phyloP scores from a whole-genome alignment of 1,140 invertebrate species.

The Panagrolaimus sp. region DNA sequence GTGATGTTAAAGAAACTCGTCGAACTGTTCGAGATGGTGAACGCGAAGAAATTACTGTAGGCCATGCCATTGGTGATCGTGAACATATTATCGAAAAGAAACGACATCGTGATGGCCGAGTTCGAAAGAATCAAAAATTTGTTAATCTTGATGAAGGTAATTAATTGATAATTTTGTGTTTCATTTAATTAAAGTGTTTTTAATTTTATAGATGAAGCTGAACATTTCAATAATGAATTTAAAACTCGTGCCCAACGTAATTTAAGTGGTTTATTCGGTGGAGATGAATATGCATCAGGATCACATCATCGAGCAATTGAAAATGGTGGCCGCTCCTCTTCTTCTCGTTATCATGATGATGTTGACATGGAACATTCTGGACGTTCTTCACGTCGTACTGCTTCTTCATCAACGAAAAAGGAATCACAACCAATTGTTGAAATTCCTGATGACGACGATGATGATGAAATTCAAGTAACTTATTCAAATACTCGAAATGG shows the following conservation, averaged over 20 bases:
- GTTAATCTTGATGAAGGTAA: slow-evolving; percentile 49
- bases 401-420: background rate
- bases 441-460: slow-evolving; percentile 39
- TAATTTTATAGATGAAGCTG: slow-evolving; percentile 52
- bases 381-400: background rate
- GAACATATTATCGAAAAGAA: slow-evolving; percentile 55
- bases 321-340: too few species aligned
- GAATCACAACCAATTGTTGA: slow-evolving; percentile 34
- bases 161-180: slow-evolving; percentile 17
- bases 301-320: slow-evolving; percentile 22
- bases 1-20: slow-evolving; percentile 53
- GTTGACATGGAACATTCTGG: slow-evolving; percentile 25
- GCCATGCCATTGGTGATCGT: slow-evolving; percentile 50
- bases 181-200: background rate
- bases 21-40: slow-evolving; percentile 38
- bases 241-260: slow-evolving; percentile 39
- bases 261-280: slow-evolving; percentile 23
- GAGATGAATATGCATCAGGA: background rate
- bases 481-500: slow-evolving; percentile 35
- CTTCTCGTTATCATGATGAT: background rate
- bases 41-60: slow-evolving; percentile 41
- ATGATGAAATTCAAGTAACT: slow-evolving; percentile 1
- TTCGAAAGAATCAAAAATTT: slow-evolving; percentile 48
- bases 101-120: slow-evolving; percentile 48
- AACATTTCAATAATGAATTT: slow-evolving; percentile 49